Evolutionary conservation across 30 jellyfish, hydroid and myxozoan genomes (phyloP).

Genomic region (Mastigias papua): DNA sequence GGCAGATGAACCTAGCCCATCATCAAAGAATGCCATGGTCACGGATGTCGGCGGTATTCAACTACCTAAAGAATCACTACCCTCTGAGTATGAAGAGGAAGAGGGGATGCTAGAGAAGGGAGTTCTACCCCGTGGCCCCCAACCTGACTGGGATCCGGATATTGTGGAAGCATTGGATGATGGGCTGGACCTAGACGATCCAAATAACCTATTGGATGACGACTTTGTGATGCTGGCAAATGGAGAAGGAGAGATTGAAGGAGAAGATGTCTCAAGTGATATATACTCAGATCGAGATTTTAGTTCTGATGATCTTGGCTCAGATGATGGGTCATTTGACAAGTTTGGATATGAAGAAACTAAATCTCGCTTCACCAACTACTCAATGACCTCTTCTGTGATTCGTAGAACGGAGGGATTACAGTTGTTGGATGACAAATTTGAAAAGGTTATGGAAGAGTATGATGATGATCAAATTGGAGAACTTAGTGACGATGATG

Average conservation of each 20-base stretch:
- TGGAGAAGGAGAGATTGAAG: conserved; percentile 24
- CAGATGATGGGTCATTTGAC: conserved; percentile 66
- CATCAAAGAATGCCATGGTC: background rate
- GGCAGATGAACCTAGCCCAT: conserved; percentile 67
- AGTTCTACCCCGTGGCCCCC: conserved; percentile 90
- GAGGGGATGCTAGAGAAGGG: conserved; percentile 92
- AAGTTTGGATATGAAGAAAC: conserved; percentile 77
- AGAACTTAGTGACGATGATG: conserved; percentile 82
- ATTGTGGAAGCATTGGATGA: conserved; percentile 94
- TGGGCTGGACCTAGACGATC: conserved; percentile 89
- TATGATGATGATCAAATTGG: conserved; percentile 95
- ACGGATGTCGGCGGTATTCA: conserved; percentile 77
- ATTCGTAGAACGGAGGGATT: conserved; percentile 88
- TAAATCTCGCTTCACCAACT: conserved; percentile 85
- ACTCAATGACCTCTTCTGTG: conserved; percentile 98
- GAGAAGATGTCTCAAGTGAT: conserved; percentile 4
- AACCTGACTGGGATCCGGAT: conserved; percentile 98
- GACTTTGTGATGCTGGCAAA: conserved; percentile 83
- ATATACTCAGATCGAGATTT: conserved; percentile 27
- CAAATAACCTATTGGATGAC: conserved; percentile 87
- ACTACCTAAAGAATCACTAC: conserved; percentile 80
- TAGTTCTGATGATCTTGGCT: conserved; percentile 73
- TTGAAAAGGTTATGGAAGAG: conserved; percentile 91
- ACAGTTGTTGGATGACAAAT: conserved; percentile 74
- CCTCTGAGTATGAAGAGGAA: conserved; percentile 86